Percentiles rank a stretch among this genome's conserved stretches.
Evolutionary conservation across 2,113 vertebrate species (phyloP).

Genomic region (Oryzias curvinotus): DNA sequence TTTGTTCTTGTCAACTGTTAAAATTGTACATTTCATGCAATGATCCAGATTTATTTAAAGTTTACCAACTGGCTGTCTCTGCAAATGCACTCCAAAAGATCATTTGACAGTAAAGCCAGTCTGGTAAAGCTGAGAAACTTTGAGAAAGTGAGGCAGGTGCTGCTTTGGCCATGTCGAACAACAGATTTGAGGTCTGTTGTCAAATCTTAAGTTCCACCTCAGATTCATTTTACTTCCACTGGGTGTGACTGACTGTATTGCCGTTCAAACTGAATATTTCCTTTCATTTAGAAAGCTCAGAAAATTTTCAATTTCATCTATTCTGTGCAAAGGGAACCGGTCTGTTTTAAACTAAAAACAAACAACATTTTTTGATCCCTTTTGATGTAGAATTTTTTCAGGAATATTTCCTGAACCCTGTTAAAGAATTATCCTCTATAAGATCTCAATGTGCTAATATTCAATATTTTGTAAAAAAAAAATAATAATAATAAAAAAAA

Average conservation of each 20-base stretch:
- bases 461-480: conserved; percentile 2
- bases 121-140: conserved; percentile 25
- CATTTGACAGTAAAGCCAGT: conserved; percentile 49
- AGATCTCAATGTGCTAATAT: too few relatives aligned
- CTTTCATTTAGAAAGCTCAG: conserved; percentile 19
- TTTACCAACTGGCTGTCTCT: conserved; percentile 43
- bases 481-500: not conserved
- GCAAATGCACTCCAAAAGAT: conserved; percentile 56
- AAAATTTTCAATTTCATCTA: conserved; percentile 8
- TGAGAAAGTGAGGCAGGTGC: too few relatives aligned
- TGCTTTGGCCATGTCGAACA: too few relatives aligned
- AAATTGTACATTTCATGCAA: conserved; percentile 52
- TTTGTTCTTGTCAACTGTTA: conserved; percentile 49
- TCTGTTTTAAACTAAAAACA: conserved; percentile 11
- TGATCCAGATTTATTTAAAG: conserved; percentile 62
- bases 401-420: not conserved
- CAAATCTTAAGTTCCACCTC: conserved; percentile 50
- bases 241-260: conserved; percentile 15
- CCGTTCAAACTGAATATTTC: conserved; percentile 12
- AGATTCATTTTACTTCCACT: conserved; percentile 16
- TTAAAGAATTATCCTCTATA: too few relatives aligned
- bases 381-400: conserved; percentile 21
- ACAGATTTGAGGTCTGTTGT: conserved; percentile 7
- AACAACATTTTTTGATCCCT: conserved; percentile 29
- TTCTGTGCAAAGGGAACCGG: conserved; percentile 7